phyloP scores from a whole-genome alignment of 2,888 invertebrate species.

The Ornithoptera priamus region DNA sequence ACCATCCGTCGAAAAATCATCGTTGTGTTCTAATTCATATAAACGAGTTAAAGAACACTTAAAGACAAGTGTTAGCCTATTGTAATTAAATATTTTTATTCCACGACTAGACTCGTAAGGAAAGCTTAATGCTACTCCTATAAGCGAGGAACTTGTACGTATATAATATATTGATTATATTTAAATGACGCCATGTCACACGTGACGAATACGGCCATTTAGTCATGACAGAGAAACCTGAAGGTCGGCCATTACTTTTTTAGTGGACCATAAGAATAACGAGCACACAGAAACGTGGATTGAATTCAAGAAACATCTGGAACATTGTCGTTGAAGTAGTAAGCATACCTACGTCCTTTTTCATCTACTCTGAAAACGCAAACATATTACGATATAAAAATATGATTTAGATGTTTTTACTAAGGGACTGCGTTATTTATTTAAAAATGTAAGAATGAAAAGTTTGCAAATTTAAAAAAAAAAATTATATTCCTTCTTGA shows the following conservation, averaged over 20 bases:
- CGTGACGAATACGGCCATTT: background rate
- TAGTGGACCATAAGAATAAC: background rate
- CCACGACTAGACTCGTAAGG: too few relatives aligned
- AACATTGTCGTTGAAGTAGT: too few relatives aligned
- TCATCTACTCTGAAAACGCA: too few relatives aligned
- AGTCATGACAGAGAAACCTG: background rate
- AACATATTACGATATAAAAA: too few relatives aligned
- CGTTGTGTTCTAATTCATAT: too few relatives aligned
- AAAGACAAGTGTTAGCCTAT: too few relatives aligned
- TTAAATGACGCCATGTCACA: background rate
- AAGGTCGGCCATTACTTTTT: background rate
- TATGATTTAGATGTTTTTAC: too few relatives aligned
- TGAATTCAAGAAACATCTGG: background rate
- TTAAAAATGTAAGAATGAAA: background rate
- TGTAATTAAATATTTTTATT: too few relatives aligned
- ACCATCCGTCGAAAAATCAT: too few relatives aligned
- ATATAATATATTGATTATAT: background rate
- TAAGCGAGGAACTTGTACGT: too few relatives aligned
- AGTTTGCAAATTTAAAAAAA: background rate
- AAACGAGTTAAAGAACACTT: too few relatives aligned
- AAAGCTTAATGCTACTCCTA: too few relatives aligned
- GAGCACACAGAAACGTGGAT: background rate
- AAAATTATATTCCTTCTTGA: background rate
- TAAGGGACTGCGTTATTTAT: background rate
- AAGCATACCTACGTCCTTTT: background rate